Conservation (phyloP, 2,113 vertebrate genomes). For the Elephas maximus region DNA sequence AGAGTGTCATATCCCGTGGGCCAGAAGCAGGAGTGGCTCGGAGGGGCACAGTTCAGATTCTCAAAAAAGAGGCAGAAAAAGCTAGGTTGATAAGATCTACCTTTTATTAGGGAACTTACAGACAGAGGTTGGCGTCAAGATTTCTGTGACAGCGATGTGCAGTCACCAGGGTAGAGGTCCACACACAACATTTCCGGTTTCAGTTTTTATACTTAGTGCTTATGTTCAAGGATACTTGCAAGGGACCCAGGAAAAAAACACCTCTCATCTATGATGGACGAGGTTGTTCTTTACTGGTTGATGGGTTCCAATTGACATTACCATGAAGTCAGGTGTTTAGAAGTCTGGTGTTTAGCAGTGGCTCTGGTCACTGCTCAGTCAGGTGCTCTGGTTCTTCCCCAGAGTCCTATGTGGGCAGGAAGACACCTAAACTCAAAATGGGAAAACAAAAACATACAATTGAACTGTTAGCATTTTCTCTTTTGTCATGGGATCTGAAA, state of each 20-base stretch:
- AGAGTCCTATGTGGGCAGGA: background rate
- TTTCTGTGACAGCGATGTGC: background rate
- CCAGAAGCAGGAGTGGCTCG: background rate
- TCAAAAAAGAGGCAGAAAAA: background rate
- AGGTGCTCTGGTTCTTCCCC: background rate
- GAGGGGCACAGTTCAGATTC: background rate
- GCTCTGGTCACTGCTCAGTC: background rate
- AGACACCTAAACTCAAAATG: conserved; percentile 8
- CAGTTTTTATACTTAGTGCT: background rate
- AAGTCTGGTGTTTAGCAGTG: background rate
- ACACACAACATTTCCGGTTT: background rate
- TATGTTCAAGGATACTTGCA: background rate
- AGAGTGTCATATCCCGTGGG: background rate
- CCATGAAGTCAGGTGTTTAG: background rate
- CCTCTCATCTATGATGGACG: background rate
- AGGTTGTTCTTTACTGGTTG: background rate
- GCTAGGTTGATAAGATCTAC: background rate
- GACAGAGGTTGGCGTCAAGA: background rate
- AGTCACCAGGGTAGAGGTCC: background rate
- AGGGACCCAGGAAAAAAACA: background rate
- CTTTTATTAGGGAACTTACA: background rate
- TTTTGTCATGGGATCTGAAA: conserved; percentile 56
- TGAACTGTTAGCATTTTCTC: conserved; percentile 36
- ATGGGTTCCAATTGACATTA: background rate
- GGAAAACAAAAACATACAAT: conserved; percentile 39